A percentile compares a stretch with the other conserved stretches of the same genome.
These are phyloP conservation scores for Onchidella celtica DNA, from an alignment of 2,888 invertebrate genomes.

Conservation along the genomic window DNA sequence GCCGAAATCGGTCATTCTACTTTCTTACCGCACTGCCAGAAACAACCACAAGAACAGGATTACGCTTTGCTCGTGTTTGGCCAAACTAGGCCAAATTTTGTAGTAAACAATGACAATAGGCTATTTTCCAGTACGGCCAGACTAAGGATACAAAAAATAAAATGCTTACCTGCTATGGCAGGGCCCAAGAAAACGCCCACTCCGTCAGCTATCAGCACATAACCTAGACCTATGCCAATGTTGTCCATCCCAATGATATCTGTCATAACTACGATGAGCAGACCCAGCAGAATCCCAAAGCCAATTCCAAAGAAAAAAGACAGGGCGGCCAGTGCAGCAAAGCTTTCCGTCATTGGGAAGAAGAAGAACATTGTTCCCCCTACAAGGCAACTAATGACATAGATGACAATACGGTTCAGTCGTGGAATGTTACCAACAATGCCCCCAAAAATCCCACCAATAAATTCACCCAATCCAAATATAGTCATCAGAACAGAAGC, in stretches of 20 bases:
- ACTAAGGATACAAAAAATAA: too few relatives aligned
- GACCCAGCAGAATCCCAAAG: slow-evolving; percentile 69
- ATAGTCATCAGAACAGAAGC: slow-evolving; percentile 60
- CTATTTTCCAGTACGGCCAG: too few relatives aligned
- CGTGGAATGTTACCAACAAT: slow-evolving; percentile 62
- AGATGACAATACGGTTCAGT: slow-evolving; percentile 59
- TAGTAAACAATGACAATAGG: too few relatives aligned
- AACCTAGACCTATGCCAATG: slow-evolving; percentile 66
- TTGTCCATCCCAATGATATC: slow-evolving; percentile 64
- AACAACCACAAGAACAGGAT: too few relatives aligned
- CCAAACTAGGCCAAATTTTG: too few relatives aligned
- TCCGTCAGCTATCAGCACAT: slow-evolving; percentile 70
- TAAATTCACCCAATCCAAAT: slow-evolving; percentile 60
- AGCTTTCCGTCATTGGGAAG: slow-evolving; percentile 47
- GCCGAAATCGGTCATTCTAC: too few relatives aligned
- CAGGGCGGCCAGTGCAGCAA: slow-evolving; percentile 38
- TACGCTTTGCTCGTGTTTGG: too few relatives aligned
- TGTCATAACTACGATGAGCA: slow-evolving; percentile 66
- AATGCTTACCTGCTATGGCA: slow-evolving; percentile 61
- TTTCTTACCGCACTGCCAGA: too few relatives aligned
- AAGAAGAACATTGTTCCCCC: slow-evolving; percentile 57
- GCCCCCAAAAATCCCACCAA: slow-evolving; percentile 67
- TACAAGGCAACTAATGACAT: slow-evolving; percentile 58
- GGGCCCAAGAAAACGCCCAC: slow-evolving; percentile 66
- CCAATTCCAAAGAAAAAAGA: slow-evolving; percentile 58